Percentiles rank a stretch among this genome's conserved stretches.
phyloP scores from a whole-genome alignment of 2,888 invertebrate genomes.

The Prosapia bicincta region DNA sequence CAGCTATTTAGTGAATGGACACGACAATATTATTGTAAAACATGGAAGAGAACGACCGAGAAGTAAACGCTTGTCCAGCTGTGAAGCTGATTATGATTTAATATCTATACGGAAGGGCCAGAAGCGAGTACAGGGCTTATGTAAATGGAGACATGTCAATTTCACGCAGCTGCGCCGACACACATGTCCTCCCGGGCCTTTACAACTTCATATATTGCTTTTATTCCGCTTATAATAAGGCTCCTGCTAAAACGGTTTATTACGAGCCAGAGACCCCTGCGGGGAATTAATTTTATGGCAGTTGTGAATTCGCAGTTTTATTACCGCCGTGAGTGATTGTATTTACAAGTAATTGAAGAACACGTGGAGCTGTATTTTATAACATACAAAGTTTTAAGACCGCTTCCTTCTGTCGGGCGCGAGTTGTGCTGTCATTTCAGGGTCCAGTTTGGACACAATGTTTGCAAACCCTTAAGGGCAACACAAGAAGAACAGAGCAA shows the following conservation, averaged over 20 bases:
- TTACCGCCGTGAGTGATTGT: not conserved
- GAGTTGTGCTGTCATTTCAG: too few species aligned
- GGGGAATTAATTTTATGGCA: not conserved
- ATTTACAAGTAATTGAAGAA: too few species aligned
- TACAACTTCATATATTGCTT: not conserved
- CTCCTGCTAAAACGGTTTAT: not conserved
- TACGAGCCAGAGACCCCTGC: not conserved
- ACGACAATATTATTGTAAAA: too few species aligned
- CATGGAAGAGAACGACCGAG: not conserved
- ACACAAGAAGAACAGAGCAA: too few species aligned
- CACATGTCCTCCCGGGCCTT: not conserved
- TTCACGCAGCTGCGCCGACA: not conserved
- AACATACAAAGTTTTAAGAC: too few species aligned
- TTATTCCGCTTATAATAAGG: not conserved
- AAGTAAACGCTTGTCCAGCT: not conserved
- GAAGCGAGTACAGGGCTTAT: conserved; percentile 9
- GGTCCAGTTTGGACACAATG: too few species aligned
- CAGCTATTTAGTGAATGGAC: too few species aligned
- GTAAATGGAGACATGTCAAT: conserved; percentile 21
- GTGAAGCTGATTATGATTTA: not conserved
- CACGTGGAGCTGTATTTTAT: too few species aligned
- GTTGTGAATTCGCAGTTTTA: not conserved
- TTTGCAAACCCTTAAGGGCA: too few species aligned
- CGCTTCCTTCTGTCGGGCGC: too few species aligned
- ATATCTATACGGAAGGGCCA: not conserved